phyloP scores from a whole-genome alignment of 2,888 invertebrate genomes.

The Eristalinus sepulchralis region DNA sequence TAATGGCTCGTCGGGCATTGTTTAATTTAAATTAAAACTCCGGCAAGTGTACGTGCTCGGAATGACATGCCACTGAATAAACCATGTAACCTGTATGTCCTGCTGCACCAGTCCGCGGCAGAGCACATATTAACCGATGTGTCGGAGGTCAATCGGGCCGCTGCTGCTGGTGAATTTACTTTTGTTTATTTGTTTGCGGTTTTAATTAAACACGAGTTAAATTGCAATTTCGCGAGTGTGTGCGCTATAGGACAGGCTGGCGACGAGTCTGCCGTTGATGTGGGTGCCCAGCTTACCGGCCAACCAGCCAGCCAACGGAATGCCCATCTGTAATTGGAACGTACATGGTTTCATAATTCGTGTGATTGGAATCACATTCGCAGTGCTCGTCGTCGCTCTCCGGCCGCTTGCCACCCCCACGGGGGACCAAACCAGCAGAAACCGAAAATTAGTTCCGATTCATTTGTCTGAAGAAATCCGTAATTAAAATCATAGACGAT shows the following conservation, averaged over 20 bases:
- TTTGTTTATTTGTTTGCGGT: slow-evolving; percentile 68
- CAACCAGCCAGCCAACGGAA: neutral
- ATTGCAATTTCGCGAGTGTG: slow-evolving; percentile 56
- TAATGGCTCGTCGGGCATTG: slow-evolving; percentile 29
- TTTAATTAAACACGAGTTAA: slow-evolving; percentile 68
- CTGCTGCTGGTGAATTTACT: slow-evolving; percentile 39
- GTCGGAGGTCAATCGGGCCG: slow-evolving; percentile 59
- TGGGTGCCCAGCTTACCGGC: slow-evolving; percentile 1
- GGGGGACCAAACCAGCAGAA: slow-evolving; percentile 1
- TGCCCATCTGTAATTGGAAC: slow-evolving; percentile 48
- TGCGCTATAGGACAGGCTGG: slow-evolving; percentile 11
- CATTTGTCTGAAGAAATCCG: slow-evolving; percentile 68
- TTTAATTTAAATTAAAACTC: slow-evolving; percentile 65
- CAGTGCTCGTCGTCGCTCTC: slow-evolving; percentile 8
- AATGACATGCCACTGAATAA: slow-evolving; percentile 40
- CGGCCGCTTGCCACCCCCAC: slow-evolving; percentile 20
- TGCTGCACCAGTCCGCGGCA: slow-evolving; percentile 18
- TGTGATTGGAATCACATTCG: slow-evolving; percentile 55
- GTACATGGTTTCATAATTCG: slow-evolving; percentile 51
- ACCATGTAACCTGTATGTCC: slow-evolving; percentile 39
- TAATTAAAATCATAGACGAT: slow-evolving; percentile 64
- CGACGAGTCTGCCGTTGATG: slow-evolving; percentile 9
- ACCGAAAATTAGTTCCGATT: slow-evolving; percentile 66
- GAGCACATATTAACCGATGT: slow-evolving; percentile 46
- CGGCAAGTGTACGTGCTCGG: slow-evolving; percentile 28